Evolutionary conservation across 1,140 invertebrate species (phyloP).

Genomic region (Coenobita brevimanus): DNA sequence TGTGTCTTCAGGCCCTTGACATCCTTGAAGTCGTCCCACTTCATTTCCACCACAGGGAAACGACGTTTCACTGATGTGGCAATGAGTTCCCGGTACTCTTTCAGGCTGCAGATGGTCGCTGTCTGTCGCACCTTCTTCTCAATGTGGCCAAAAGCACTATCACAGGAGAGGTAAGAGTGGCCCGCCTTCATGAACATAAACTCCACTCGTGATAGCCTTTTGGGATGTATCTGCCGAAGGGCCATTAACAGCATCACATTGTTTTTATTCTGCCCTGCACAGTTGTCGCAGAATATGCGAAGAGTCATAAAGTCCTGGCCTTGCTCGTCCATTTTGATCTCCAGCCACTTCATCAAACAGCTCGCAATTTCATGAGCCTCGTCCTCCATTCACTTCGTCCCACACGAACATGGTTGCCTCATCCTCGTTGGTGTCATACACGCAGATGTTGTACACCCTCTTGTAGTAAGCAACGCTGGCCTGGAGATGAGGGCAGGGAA

Average conservation of each 20-base stretch:
- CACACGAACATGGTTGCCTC: background rate
- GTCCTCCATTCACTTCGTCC: background rate
- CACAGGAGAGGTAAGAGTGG: conserved; percentile 19
- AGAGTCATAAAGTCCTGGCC: background rate
- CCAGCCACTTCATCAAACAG: background rate
- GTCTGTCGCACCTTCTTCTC: conserved; percentile 29
- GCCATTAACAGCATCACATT: too few relatives aligned
- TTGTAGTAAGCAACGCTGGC: background rate
- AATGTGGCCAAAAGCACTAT: too few relatives aligned
- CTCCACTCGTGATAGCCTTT: background rate
- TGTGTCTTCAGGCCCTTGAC: background rate
- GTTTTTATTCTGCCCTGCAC: conserved; percentile 19
- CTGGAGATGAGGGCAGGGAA: background rate
- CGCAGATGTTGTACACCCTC: background rate
- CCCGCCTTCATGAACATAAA: conserved; percentile 6
- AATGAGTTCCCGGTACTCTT: too few relatives aligned
- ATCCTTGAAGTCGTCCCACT: background rate
- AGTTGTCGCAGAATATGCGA: conserved; percentile 14
- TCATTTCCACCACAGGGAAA: background rate
- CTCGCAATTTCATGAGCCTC: background rate
- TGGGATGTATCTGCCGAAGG: background rate
- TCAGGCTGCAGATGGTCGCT: too few relatives aligned
- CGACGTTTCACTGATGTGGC: background rate
- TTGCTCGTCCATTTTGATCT: too few relatives aligned
- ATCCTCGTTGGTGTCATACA: background rate